Evolutionary conservation across 2,113 vertebrate species (phyloP).

Genomic region (Seriola quinqueradiata): DNA sequence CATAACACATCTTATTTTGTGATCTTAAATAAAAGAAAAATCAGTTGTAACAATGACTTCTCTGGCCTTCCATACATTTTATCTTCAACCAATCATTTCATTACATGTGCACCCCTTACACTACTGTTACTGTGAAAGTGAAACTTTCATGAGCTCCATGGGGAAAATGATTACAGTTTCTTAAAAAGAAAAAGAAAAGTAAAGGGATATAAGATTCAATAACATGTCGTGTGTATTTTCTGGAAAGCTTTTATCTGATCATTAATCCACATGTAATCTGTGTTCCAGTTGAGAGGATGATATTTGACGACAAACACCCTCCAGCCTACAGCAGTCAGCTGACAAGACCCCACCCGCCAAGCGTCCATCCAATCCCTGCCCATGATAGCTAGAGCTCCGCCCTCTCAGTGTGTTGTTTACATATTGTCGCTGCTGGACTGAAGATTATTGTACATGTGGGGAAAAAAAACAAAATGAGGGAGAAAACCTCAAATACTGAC

Average conservation of each 20-base stretch:
- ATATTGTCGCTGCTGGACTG: slow-evolving; percentile 78
- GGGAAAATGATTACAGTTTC: too few relatives aligned
- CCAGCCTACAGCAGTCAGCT: slow-evolving; percentile 60
- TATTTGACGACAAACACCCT: slow-evolving; percentile 14
- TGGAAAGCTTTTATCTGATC: neutral
- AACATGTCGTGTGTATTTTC: too few relatives aligned
- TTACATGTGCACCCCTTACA: too few relatives aligned
- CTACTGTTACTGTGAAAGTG: too few relatives aligned
- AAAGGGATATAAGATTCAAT: too few relatives aligned
- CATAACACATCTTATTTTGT: too few relatives aligned
- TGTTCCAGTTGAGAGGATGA: slow-evolving; percentile 73
- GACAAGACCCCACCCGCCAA: slow-evolving; percentile 59
- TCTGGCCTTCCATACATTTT: too few relatives aligned
- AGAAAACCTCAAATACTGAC: slow-evolving; percentile 21
- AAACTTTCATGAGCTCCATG: too few relatives aligned
- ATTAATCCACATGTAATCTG: neutral
- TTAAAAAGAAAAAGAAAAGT: too few relatives aligned
- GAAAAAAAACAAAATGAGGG: slow-evolving; percentile 2
- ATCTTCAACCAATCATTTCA: too few relatives aligned
- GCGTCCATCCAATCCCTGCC: slow-evolving; percentile 61
- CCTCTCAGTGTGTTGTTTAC: slow-evolving; percentile 84
- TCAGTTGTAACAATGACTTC: too few relatives aligned
- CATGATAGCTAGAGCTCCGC: slow-evolving; percentile 61
- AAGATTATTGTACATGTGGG: slow-evolving; percentile 43
- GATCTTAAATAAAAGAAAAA: too few relatives aligned